A percentile compares a stretch with the other conserved stretches of the same genome.
These are phyloP conservation scores for Schizopygopsis pylzovi DNA, from an alignment of 2,797 vertebrate genomes.

Conservation along the genomic window DNA sequence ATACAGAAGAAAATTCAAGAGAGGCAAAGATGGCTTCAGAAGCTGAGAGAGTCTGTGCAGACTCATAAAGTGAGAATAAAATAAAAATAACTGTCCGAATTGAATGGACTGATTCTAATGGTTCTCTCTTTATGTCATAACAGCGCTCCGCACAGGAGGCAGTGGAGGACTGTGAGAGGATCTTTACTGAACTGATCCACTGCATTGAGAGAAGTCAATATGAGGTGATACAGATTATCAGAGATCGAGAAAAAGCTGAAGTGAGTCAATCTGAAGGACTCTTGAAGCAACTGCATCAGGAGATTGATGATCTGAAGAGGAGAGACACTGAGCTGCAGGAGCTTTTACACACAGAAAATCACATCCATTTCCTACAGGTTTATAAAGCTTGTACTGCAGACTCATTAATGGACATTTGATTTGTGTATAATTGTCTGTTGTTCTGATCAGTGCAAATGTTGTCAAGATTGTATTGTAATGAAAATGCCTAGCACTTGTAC, in stretches of 20 bases:
- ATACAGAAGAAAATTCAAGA: conserved; percentile 2
- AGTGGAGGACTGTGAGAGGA: background rate
- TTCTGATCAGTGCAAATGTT: background rate
- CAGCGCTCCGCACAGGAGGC: background rate
- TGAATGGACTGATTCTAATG: background rate
- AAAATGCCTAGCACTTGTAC: background rate
- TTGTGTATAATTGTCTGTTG: background rate
- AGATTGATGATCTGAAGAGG: background rate
- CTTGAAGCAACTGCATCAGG: background rate
- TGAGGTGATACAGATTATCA: background rate
- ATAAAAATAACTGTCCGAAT: background rate
- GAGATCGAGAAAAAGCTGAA: conserved; percentile 1
- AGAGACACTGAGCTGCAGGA: background rate
- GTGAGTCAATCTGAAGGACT: background rate
- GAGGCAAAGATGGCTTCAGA: background rate
- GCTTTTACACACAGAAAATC: background rate
- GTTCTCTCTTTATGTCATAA: background rate
- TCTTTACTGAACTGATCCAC: background rate
- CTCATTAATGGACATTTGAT: background rate
- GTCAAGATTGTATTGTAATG: background rate
- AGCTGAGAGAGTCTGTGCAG: background rate
- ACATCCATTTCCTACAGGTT: background rate
- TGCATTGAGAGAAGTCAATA: background rate
- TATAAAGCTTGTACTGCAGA: background rate
- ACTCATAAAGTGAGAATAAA: background rate